Base-by-base conservation (phyloP, 2,888 invertebrate species). In the Corbicula japonica region DNA sequence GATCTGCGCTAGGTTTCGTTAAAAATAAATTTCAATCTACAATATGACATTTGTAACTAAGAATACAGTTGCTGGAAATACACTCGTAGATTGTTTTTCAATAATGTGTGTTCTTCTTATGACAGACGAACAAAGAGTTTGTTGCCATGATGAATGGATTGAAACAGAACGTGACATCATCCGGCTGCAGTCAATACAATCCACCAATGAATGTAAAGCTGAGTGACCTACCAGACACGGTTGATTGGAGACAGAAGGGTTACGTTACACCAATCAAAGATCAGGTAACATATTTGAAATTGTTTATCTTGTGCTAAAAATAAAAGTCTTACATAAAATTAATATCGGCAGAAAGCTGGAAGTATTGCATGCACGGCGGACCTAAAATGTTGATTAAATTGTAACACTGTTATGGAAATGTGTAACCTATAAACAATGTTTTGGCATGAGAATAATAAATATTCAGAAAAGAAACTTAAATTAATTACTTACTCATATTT, bases 251-350 rank as follows among this genome's bases (percentile, higher is more conserved):
- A 50, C 83, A 69, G 26, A 76, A 91, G 72, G 92, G 91, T 1
- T 92, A 91, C 84, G 92, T 92, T 52, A 92, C 91, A 6, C 78
- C 75, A 18, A 84, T 92, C 41, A 92, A 92, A 77, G 87, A 92
- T 79, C 92, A 92, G 87, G 90, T 89, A 73, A 70, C 60, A 23
- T n/a, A n/a, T n/a, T n/a, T n/a, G n/a, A n/a, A n/a, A n/a, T n/a
- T n/a, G n/a, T n/a, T n/a, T n/a, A n/a, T n/a, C n/a, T n/a, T n/a
- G n/a, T n/a, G n/a, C n/a, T n/a, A n/a, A n/a, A n/a, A n/a, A n/a
- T n/a, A n/a, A n/a, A n/a, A n/a, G n/a, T n/a, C n/a, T n/a, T n/a
- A n/a, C n/a, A n/a, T n/a, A n/a, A n/a, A n/a, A n/a, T n/a, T n/a
- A n/a, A n/a, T n/a, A n/a, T n/a, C n/a, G n/a, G n/a, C n/a, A n/a